A percentile compares a stretch with the other conserved stretches of the same genome.
phyloP scores from a whole-genome alignment of 2,113 vertebrate species.

The Phainopepla nitens region DNA sequence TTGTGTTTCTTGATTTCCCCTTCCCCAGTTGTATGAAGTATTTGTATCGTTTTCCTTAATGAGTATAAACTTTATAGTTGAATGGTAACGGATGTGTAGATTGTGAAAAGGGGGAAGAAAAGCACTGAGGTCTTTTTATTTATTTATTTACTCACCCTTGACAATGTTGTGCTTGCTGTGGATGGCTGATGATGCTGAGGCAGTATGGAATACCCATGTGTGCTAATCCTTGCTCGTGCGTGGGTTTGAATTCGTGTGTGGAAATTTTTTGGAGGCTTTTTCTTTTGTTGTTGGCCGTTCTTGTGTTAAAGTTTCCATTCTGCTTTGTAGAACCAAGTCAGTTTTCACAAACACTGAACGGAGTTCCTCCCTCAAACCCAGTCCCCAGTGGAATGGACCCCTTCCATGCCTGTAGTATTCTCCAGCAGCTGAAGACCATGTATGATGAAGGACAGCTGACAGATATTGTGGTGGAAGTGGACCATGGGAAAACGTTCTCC shows the following conservation, averaged over 20 bases:
- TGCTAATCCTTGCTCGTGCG: not conserved
- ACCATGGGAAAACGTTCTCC: constrained; percentile 94
- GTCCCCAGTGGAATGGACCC: constrained; percentile 88
- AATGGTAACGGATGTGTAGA: not conserved
- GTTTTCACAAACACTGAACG: constrained; percentile 93
- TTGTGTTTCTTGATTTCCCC: not conserved
- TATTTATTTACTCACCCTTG: not conserved
- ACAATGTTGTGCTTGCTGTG: not conserved
- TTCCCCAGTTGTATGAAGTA: not conserved
- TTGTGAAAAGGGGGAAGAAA: not conserved
- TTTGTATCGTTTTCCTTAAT: not conserved
- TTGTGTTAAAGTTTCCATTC: constrained; percentile 10
- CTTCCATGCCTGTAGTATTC: constrained; percentile 92
- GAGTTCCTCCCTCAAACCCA: constrained; percentile 82
- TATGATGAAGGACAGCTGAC: constrained; percentile 96
- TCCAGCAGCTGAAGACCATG: constrained; percentile 96
- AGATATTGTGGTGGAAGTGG: constrained; percentile 96
- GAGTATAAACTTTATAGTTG: not conserved
- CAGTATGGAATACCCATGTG: not conserved
- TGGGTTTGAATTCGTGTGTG: fast-evolving
- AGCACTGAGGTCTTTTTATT: not conserved
- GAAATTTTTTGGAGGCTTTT: not conserved
- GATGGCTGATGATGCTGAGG: not conserved
- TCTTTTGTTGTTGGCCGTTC: not conserved
- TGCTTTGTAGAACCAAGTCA: constrained; percentile 86